These are phyloP conservation scores for Stratiomys singularior DNA, from an alignment of 2,888 invertebrate genomes.

Conservation along the genomic window DNA sequence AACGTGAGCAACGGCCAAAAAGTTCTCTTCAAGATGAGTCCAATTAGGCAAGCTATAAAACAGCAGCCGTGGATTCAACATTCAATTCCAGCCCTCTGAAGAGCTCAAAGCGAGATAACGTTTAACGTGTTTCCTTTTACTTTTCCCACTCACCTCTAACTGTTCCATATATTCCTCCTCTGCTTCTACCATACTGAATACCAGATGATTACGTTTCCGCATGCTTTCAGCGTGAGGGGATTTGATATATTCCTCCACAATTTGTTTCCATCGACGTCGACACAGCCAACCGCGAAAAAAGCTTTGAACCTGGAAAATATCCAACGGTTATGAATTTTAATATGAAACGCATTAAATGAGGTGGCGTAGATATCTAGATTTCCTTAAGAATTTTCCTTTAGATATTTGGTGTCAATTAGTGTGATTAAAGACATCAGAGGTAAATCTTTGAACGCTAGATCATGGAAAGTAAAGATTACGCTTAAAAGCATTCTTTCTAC, in stretches of 20 bases:
- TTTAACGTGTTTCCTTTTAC: not conserved
- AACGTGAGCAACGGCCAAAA: too few relatives aligned
- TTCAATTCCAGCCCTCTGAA: too few relatives aligned
- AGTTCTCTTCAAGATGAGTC: too few relatives aligned
- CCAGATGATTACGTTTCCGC: constrained; percentile 89
- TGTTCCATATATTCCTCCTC: constrained; percentile 94
- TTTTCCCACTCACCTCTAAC: constrained; percentile 74
- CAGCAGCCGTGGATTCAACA: too few relatives aligned
- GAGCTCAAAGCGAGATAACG: too few relatives aligned
- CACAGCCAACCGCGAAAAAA: constrained; percentile 95
- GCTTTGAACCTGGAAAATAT: constrained; percentile 70
- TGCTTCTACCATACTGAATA: constrained; percentile 91
- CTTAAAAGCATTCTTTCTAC: not conserved
- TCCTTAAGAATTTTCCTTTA: not conserved
- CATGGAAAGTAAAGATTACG: not conserved
- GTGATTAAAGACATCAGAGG: not conserved
- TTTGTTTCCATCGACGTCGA: constrained; percentile 91
- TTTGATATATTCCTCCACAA: constrained; percentile 93
- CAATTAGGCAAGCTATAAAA: too few relatives aligned
- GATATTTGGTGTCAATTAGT: not conserved
- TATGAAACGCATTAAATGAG: not conserved
- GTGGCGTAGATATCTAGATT: not conserved
- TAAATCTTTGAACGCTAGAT: not conserved
- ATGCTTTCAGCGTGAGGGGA: constrained; percentile 94
- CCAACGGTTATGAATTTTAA: not conserved